Evolutionary conservation across 2,113 vertebrate species (phyloP), one percentile per base, ranked within the genome.

Genomic region (Larimichthys polyactis): DNA sequence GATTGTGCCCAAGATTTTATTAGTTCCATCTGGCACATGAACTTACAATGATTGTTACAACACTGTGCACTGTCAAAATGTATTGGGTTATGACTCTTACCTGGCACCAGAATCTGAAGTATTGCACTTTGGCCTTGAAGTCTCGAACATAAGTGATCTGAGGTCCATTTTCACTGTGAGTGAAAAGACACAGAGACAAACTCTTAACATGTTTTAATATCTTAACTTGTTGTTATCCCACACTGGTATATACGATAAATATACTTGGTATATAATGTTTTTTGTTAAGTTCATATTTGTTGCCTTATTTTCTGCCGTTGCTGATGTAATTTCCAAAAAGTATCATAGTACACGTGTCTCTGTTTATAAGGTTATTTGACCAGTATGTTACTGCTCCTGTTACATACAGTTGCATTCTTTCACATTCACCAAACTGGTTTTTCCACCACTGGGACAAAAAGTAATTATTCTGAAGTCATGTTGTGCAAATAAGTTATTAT

Each of bases 41-140:
- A 62, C 6, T 10, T 24, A n/a, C 1, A 71, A 24, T 27, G 4
- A 20, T 8, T 24, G 29, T 58, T 46, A 68, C 12, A 0, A 3
- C 54, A 60, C 43, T 5, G 19, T 49, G 4, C 0, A 11, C 2
- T 7, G 11, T 62, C 12, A 16, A 16, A 24, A 20, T 46, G 2
- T 27, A 5, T 9, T 29, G 63, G 32, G 9, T 36, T 70, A 12
- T 6, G 11, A 66, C 16, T 16, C 90, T n/a, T 94, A 99, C 98
- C 97, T 99, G 98, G 95, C 98, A 99, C 98, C 98, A 99, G 95
- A 99, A 99, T 82, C 97, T 95, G 95, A 99, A 99, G 93, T 99
- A 99, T 70, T 99, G 98, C 76, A 99, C 97, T 93, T 99, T 99
- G 84, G 98, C 98, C 92, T 99, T 99, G 92, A 99, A 99, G 78